Evolutionary conservation across 1,140 invertebrate species (phyloP).

Genomic region (Drosophila melanica): DNA sequence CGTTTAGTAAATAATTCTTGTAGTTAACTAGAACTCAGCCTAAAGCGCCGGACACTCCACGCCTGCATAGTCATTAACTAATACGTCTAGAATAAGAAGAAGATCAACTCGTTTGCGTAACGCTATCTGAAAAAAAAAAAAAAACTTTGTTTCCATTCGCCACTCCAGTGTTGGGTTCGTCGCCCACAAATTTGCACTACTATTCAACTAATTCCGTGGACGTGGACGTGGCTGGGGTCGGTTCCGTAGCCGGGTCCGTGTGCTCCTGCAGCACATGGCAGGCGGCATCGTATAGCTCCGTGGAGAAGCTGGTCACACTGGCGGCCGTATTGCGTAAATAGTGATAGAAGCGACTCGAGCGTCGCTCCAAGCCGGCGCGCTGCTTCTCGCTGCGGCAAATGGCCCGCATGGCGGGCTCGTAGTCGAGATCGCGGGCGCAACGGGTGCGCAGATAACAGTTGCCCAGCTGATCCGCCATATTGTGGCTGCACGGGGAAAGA

Average conservation of each 20-base stretch:
- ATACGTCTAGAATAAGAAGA: constrained; percentile 48
- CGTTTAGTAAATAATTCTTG: constrained; percentile 37
- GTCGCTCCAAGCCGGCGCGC: constrained; percentile 85
- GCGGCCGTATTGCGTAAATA: constrained; percentile 84
- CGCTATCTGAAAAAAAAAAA: constrained; percentile 50
- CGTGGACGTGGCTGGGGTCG: not conserved
- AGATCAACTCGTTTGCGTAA: constrained; percentile 69
- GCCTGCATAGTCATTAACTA: constrained; percentile 39
- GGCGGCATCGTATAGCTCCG: constrained; percentile 60
- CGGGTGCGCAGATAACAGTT: constrained; percentile 52
- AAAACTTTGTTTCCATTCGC: not conserved
- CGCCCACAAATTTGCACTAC: constrained; percentile 19
- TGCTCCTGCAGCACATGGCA: constrained; percentile 55
- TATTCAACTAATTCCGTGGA: constrained; percentile 33
- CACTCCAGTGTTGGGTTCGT: not conserved
- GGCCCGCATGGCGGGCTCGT: constrained; percentile 85
- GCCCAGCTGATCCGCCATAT: constrained; percentile 52
- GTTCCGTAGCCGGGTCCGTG: not conserved
- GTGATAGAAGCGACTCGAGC: constrained; percentile 86
- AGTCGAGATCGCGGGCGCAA: constrained; percentile 84
- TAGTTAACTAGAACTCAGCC: constrained; percentile 31
- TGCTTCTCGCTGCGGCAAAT: constrained; percentile 86
- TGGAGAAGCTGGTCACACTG: constrained; percentile 61
- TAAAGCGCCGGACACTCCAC: constrained; percentile 7
- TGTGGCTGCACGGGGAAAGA: constrained; percentile 19